Percentiles rank a stretch among this genome's conserved stretches.
phyloP scores from a whole-genome alignment of 2,888 invertebrate species.

The Phyllotreta striolata region DNA sequence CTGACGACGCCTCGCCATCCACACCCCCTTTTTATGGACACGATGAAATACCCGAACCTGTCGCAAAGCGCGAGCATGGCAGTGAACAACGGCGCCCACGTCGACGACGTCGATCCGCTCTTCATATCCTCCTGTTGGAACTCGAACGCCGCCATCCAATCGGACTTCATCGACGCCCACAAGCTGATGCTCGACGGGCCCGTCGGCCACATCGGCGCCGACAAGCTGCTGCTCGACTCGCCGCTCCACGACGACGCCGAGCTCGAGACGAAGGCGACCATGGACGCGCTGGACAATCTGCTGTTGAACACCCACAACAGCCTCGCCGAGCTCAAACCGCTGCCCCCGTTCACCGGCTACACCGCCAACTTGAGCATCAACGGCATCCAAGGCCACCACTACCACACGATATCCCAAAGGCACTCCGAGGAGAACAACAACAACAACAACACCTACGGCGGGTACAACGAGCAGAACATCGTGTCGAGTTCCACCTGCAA shows the following conservation, averaged over 20 bases:
- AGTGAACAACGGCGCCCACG: conserved; percentile 58
- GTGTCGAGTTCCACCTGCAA: conserved; percentile 77
- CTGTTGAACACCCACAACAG: conserved; percentile 62
- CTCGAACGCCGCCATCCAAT: conserved; percentile 50
- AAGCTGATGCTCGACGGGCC: conserved; percentile 68
- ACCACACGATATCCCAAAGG: conserved; percentile 82
- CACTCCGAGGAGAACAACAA: conserved; percentile 79
- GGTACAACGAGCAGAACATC: conserved; percentile 72
- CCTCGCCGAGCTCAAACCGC: conserved; percentile 82
- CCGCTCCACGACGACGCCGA: conserved; percentile 63
- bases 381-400: conserved; percentile 87
- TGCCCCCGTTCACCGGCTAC: conserved; percentile 88
- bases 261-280: conserved; percentile 60
- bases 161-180: conserved; percentile 64
- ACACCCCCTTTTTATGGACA: conserved; percentile 52
- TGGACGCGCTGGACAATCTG: conserved; percentile 68
- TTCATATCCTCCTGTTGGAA: conserved; percentile 77
- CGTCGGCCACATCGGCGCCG: conserved; percentile 62
- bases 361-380: conserved; percentile 87
- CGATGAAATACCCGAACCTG: conserved; percentile 61
- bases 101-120: conserved; percentile 72
- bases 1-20: not conserved
- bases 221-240: conserved; percentile 65
- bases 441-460: conserved; percentile 68
- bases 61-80: conserved; percentile 59